Conservation (phyloP, 1,140 invertebrate species). For the Drosophila baimaii region DNA sequence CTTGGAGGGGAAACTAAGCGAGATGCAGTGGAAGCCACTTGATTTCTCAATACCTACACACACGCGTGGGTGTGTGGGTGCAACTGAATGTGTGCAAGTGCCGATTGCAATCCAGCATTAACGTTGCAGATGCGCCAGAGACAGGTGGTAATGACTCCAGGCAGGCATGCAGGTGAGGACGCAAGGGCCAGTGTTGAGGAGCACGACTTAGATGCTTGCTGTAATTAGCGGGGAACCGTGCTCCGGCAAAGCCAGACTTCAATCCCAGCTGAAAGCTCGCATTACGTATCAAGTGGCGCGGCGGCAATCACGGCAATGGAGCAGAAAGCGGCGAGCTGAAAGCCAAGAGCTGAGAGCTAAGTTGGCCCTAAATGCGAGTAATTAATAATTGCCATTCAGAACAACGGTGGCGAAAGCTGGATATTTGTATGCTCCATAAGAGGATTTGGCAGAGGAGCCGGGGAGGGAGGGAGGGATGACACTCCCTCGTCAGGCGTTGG, state of each 20-base stretch:
- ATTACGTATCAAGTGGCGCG: slow-evolving; percentile 42
- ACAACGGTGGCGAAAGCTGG: slow-evolving; percentile 21
- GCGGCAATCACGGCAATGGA: slow-evolving; percentile 44
- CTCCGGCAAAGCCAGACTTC: slow-evolving; percentile 51
- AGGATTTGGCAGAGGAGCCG: slow-evolving; percentile 7
- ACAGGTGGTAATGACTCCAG: slow-evolving; percentile 37
- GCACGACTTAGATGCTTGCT: slow-evolving; percentile 44
- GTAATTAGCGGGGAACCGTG: slow-evolving; percentile 64
- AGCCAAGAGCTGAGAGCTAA: slow-evolving; percentile 16
- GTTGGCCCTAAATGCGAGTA: slow-evolving; percentile 39
- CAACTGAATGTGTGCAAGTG: slow-evolving; percentile 29
- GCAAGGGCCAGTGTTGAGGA: background rate
- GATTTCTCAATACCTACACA: slow-evolving; percentile 34
- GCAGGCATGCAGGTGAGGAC: background rate
- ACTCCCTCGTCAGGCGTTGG: background rate
- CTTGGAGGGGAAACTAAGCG: slow-evolving; percentile 2
- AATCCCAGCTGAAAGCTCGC: slow-evolving; percentile 21
- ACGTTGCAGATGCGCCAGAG: slow-evolving; percentile 33
- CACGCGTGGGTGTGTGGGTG: slow-evolving; percentile 2
- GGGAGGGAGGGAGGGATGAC: background rate
- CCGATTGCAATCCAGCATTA: slow-evolving; percentile 53
- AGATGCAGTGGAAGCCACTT: slow-evolving; percentile 36
- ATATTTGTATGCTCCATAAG: slow-evolving; percentile 20
- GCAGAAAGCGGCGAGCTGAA: slow-evolving; percentile 47
- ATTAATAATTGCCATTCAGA: slow-evolving; percentile 53